phyloP scores from a whole-genome alignment of 2,797 vertebrate species.

The Rhodeus uyekii region DNA sequence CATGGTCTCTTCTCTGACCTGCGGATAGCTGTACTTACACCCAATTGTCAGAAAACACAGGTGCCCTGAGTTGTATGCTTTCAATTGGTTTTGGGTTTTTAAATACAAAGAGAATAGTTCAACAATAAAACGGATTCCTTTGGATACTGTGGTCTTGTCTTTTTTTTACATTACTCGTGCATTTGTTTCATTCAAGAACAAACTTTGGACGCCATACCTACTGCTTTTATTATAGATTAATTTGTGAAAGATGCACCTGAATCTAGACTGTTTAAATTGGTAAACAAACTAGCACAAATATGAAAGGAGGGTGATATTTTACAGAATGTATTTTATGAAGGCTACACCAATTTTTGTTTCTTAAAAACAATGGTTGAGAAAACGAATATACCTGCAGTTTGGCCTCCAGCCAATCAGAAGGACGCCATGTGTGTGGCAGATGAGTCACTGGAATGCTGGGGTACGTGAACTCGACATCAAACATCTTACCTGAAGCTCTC shows the following conservation, averaged over 20 bases:
- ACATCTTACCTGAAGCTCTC: constrained; percentile 24
- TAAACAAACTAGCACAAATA: background rate
- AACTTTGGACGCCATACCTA: background rate
- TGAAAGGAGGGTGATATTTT: background rate
- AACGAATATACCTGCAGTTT: background rate
- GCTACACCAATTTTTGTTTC: background rate
- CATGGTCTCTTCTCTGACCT: background rate
- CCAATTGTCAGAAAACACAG: constrained; percentile 44
- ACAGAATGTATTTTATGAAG: background rate
- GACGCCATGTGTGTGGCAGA: constrained; percentile 66
- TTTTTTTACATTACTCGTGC: constrained; percentile 6
- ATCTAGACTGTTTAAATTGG: background rate
- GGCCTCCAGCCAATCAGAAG: background rate
- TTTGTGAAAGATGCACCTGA: background rate
- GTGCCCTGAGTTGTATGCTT: constrained; percentile 65
- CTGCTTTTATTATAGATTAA: background rate
- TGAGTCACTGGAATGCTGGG: constrained; percentile 64
- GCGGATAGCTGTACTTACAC: constrained; percentile 2
- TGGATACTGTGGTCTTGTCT: constrained; percentile 37
- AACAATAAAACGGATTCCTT: constrained; percentile 66
- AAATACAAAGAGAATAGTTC: constrained; percentile 67
- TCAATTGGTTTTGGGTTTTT: constrained; percentile 72
- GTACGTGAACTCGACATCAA: constrained; percentile 56
- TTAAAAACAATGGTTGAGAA: background rate
- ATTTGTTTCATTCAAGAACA: background rate